Evolutionary conservation across 1,140 invertebrate species (phyloP).

Genomic region (Heliconius hermathena): DNA sequence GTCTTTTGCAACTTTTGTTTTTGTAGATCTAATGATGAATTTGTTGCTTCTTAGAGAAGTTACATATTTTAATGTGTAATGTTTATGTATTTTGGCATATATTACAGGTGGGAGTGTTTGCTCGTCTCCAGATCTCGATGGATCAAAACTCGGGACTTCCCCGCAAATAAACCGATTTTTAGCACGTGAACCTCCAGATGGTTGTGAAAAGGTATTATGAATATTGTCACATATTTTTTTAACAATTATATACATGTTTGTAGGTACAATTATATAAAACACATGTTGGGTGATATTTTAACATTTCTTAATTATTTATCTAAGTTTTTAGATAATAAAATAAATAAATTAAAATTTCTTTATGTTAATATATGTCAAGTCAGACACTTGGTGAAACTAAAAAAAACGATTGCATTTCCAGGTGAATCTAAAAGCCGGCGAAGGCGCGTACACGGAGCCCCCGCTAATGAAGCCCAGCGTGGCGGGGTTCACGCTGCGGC

Average conservation of each 20-base stretch:
- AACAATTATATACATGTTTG: too few relatives aligned
- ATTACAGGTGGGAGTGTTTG: constrained; percentile 78
- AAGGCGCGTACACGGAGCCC: constrained; percentile 68
- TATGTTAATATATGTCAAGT: too few relatives aligned
- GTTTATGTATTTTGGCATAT: background rate
- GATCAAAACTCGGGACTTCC: constrained; percentile 85
- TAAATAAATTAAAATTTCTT: too few relatives aligned
- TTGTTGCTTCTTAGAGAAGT: constrained; percentile 8
- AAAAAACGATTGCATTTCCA: constrained; percentile 30
- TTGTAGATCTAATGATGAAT: constrained; percentile 12
- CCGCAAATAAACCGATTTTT: constrained; percentile 92
- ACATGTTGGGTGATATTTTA: too few relatives aligned
- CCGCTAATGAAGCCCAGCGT: constrained; percentile 83
- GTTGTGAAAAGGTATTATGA: constrained; percentile 88
- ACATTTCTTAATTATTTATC: too few relatives aligned
- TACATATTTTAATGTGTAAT: background rate
- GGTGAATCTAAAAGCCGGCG: constrained; percentile 84
- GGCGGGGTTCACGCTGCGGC: constrained; percentile 88
- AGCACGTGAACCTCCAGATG: constrained; percentile 92
- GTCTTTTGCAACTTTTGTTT: constrained; percentile 12
- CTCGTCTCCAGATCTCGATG: constrained; percentile 78
- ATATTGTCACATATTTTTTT: background rate
- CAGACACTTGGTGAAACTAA: background rate
- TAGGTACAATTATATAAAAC: too few relatives aligned
- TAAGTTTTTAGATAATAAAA: too few relatives aligned